Evolutionary conservation across 1,140 invertebrate species (phyloP), one percentile per base, ranked within the genome.

Genomic region (Drosophila parvula): DNA sequence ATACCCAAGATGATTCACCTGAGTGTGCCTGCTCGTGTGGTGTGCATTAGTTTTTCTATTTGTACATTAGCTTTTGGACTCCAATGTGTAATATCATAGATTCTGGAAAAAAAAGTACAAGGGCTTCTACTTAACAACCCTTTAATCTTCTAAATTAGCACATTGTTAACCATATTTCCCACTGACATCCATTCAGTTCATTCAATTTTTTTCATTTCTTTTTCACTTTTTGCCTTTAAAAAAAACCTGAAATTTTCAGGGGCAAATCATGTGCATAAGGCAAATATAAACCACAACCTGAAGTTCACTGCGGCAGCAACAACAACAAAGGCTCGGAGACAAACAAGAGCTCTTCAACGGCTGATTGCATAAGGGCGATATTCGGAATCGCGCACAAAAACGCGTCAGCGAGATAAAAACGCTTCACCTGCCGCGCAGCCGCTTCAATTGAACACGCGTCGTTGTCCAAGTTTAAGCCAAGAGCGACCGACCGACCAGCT

Each of bases 231-330:
- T 43, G 47, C 27, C 76, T 74, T 68, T 71, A 61, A 74, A 61
- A 61, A 90, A 90, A 90, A 90, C 88, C 88, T 76, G 88, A 90
- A 79, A 74, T 88, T 86, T 90, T 90, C 86, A 90, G 74, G 86
- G 88, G 79, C 88, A 90, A 89, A 74, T 61, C 76, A 41, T 70
- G 61, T 88, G 80, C 78, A 80, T 74, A 74, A 81, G 70, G 61
- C 74, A 81, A 68, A 89, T 69, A 70, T 64, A 81, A 74, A 58
- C 60, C 38, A 79, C 45, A 63, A 62, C 16, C 55, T 74, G 76
- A 85, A 85, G 81, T 84, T 71, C 47, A 86, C 32, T 40, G n/a
- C 40, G 32, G 32, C 30, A 69, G 30, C 45, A 62, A 55, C 51
- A 58, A 64, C 44, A 55, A 55, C 51, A 55, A 38, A 67, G 63